Percentiles rank a stretch among this genome's conserved stretches.
These are phyloP conservation scores for Pteropus alecto DNA, from an alignment of 2,113 vertebrate species.

Conservation along the genomic window DNA sequence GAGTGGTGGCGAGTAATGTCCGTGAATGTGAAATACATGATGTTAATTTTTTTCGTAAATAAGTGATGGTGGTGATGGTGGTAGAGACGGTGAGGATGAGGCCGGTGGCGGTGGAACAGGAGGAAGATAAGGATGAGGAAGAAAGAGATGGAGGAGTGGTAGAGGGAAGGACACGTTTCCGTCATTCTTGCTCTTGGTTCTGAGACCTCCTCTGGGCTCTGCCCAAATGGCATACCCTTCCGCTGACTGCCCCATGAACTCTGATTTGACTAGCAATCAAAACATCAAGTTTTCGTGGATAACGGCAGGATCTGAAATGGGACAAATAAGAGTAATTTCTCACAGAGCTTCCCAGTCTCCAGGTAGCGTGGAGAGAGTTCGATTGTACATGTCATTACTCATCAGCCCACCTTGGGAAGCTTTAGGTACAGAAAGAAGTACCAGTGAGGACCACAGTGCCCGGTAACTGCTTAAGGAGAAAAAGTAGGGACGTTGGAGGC, in stretches of 20 bases:
- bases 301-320: background rate
- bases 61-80: background rate
- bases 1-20: too few species aligned
- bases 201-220: background rate
- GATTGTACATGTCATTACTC: background rate
- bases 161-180: background rate
- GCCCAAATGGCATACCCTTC: background rate
- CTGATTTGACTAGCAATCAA: background rate
- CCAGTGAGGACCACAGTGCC: background rate
- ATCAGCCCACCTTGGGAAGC: background rate
- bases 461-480: background rate
- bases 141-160: rapidly evolving
- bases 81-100: background rate
- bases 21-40: too few species aligned
- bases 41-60: background rate
- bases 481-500: background rate
- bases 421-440: background rate
- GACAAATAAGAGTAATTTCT: background rate
- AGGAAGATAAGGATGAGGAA: background rate
- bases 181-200: background rate
- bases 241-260: background rate
- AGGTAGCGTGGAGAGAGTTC: background rate
- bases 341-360: background rate
- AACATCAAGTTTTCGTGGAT: background rate
- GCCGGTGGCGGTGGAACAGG: background rate